Conservation (phyloP, 1,140 invertebrate species). For the Laupala kohalensis region DNA sequence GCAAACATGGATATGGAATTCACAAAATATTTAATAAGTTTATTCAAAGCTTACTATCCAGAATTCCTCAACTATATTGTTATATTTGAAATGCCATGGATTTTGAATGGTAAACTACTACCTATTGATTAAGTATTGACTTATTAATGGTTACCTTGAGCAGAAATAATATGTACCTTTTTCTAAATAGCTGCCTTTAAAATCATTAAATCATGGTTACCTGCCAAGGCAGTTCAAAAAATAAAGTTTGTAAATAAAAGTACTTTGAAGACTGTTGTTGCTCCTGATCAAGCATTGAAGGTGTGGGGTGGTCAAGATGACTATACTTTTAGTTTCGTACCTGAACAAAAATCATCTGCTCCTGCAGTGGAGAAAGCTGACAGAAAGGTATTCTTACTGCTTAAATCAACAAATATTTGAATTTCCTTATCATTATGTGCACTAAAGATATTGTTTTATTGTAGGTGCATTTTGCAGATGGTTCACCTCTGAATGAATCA, state of each 20-base stretch:
- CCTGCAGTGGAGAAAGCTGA: conserved; percentile 19
- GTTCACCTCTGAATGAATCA: conserved; percentile 36
- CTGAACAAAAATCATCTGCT: conserved; percentile 34
- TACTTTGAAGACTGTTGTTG: conserved; percentile 61
- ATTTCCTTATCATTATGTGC: not conserved
- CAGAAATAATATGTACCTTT: not conserved
- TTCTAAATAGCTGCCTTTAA: conserved; percentile 66
- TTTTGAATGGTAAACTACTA: conserved; percentile 58
- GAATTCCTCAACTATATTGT: conserved; percentile 81
- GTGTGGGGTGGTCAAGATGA: conserved; percentile 77
- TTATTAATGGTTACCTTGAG: not conserved
- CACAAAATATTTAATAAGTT: conserved; percentile 67
- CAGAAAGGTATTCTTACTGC: conserved; percentile 36
- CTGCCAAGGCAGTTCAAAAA: conserved; percentile 75
- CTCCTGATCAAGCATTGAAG: conserved; percentile 53
- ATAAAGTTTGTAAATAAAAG: conserved; percentile 78
- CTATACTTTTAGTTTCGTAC: conserved; percentile 56
- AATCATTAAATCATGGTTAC: conserved; percentile 78
- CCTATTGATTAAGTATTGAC: not conserved
- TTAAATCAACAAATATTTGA: too few relatives aligned
- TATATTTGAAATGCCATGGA: conserved; percentile 90
- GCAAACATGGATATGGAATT: conserved; percentile 81
- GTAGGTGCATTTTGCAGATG: conserved; percentile 43
- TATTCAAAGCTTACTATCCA: conserved; percentile 85
- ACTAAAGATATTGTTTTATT: not conserved